Evolutionary conservation across 2,797 vertebrate species (phyloP).

Genomic region (Telmatherina bonti): DNA sequence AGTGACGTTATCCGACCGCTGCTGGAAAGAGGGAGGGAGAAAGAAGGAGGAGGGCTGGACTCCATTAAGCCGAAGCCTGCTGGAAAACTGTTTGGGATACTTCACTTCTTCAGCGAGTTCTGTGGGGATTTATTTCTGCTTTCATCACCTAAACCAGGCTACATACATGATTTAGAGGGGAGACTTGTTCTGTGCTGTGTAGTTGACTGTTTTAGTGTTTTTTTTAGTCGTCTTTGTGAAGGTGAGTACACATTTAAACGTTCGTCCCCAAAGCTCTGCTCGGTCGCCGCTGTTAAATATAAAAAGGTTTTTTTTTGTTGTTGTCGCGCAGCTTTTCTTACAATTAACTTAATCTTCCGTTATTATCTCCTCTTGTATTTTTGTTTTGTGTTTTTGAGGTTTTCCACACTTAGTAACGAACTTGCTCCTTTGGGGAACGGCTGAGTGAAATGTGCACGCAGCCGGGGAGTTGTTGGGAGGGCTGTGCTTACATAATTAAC

Average conservation of each 20-base stretch:
- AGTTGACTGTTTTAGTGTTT: slow-evolving; percentile 63
- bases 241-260: slow-evolving; percentile 81
- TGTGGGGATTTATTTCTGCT: slow-evolving; percentile 62
- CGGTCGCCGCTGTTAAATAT: slow-evolving; percentile 46
- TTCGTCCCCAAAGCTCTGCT: slow-evolving; percentile 47
- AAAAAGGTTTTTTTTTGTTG: slow-evolving; percentile 8
- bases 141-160: slow-evolving; percentile 38
- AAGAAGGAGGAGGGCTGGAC: slow-evolving; percentile 77
- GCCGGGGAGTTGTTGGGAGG: slow-evolving; percentile 37
- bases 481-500: slow-evolving; percentile 74
- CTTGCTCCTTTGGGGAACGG: slow-evolving; percentile 6
- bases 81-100: slow-evolving; percentile 83
- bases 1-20: slow-evolving; percentile 78
- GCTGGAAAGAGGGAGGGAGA: slow-evolving; percentile 66
- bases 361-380: not conserved
- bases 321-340: not conserved
- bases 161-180: slow-evolving; percentile 69
- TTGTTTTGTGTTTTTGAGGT: not conserved
- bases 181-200: slow-evolving; percentile 49
- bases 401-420: slow-evolving; percentile 12
- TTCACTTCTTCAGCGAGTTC: slow-evolving; percentile 74
- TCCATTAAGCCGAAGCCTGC: slow-evolving; percentile 84
- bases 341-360: not conserved
- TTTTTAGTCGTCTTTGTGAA: slow-evolving; percentile 79
- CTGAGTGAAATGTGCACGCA: slow-evolving; percentile 12